Conservation (phyloP, 1,140 invertebrate genomes). For the Papilio polyxenes region DNA sequence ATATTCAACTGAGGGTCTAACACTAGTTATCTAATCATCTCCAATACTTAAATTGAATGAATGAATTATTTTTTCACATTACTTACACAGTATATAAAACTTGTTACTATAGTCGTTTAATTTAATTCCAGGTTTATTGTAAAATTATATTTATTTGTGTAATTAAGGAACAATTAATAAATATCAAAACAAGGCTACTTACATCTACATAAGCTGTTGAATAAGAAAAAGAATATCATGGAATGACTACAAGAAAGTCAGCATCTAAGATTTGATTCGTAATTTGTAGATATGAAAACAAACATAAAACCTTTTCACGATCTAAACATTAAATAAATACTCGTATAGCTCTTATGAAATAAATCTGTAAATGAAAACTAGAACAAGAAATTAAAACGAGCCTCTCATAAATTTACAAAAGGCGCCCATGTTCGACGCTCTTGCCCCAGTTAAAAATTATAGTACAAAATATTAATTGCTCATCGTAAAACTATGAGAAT, state of each 20-base stretch:
- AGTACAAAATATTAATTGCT: constrained; percentile 24
- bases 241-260: no score
- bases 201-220: no score
- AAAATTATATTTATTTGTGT: no score
- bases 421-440: constrained; percentile 20
- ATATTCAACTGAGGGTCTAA: background rate
- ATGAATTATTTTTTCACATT: no score
- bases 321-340: constrained; percentile 10
- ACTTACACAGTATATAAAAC: no score
- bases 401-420: constrained; percentile 13
- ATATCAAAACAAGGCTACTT: no score
- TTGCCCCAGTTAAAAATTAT: constrained; percentile 16
- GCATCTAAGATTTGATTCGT: background rate
- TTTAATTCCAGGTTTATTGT: no score
- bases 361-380: constrained; percentile 22
- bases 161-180: no score
- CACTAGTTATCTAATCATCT: no score
- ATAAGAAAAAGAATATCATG: no score
- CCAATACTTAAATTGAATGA: no score
- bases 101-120: no score
- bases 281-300: background rate
- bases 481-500: background rate
- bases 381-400: constrained; percentile 29
- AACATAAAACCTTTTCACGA: background rate
- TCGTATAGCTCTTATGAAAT: constrained; percentile 9